Evolutionary conservation across 2,888 invertebrate species (phyloP).

Genomic region (Leptinotarsa juncta): DNA sequence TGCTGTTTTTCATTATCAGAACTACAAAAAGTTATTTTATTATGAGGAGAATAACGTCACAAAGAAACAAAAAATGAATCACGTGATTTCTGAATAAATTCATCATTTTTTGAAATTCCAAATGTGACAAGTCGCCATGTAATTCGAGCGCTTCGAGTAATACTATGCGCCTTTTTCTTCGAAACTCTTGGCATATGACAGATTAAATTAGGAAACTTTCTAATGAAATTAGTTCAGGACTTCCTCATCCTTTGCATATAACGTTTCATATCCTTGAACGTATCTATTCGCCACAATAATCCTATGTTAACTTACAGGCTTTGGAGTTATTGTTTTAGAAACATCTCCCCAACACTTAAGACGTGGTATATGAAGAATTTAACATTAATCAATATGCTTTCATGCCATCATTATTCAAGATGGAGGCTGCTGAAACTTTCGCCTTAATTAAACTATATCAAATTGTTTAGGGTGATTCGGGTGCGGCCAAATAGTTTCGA

Average conservation of each 20-base stretch:
- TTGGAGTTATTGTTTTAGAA: slow-evolving; percentile 42
- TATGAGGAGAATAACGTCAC: too few relatives aligned
- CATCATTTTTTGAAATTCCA: slow-evolving; percentile 26
- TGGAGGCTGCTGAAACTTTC: slow-evolving; percentile 37
- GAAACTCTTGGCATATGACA: slow-evolving; percentile 62
- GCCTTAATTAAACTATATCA: slow-evolving; percentile 45
- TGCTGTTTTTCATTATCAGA: too few relatives aligned
- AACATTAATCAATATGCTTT: slow-evolving; percentile 48
- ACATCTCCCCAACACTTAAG: slow-evolving; percentile 43
- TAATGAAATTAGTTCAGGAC: slow-evolving; percentile 63
- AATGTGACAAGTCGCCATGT: slow-evolving; percentile 28
- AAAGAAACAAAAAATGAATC: too few relatives aligned
- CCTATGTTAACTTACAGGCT: slow-evolving; percentile 11
- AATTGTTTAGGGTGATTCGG: slow-evolving; percentile 43
- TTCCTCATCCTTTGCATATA: slow-evolving; percentile 59
- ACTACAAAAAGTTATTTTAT: too few relatives aligned
- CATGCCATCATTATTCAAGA: slow-evolving; percentile 42
- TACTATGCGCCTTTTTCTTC: slow-evolving; percentile 54
- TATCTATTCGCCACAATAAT: slow-evolving; percentile 44
- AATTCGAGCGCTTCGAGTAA: slow-evolving; percentile 43
- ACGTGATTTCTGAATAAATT: too few relatives aligned
- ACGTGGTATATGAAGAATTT: slow-evolving; percentile 45
- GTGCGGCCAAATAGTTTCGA: slow-evolving; percentile 39
- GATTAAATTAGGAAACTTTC: slow-evolving; percentile 64
- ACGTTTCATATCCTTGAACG: slow-evolving; percentile 57